Conservation (phyloP, 1,140 invertebrate genomes). For the Macrobrachium nipponense region DNA sequence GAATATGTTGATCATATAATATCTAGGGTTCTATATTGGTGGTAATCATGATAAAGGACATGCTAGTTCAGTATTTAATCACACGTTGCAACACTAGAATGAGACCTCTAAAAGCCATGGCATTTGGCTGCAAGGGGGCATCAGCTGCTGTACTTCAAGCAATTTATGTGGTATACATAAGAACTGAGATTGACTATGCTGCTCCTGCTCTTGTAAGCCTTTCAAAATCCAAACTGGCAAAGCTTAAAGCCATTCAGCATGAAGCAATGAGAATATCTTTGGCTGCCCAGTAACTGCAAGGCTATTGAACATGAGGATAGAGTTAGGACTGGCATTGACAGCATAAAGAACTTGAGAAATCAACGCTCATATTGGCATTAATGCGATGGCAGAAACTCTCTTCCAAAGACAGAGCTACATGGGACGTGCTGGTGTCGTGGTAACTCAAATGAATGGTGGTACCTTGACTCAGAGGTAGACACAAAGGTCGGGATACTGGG, state of each 20-base stretch:
- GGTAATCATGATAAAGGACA: not conserved
- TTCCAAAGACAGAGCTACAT: too few species aligned
- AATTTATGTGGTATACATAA: not conserved
- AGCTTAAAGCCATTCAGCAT: not conserved
- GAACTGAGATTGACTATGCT: not conserved
- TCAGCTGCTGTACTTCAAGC: not conserved
- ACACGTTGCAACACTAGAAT: not conserved
- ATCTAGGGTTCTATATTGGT: conserved; percentile 1
- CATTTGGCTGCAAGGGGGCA: not conserved
- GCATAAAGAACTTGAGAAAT: too few species aligned
- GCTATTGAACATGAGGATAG: not conserved
- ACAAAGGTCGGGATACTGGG: too few species aligned
- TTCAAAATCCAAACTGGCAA: not conserved
- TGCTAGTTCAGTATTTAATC: not conserved
- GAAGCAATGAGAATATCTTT: not conserved
- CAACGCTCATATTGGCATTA: too few species aligned
- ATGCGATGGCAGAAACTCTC: too few species aligned
- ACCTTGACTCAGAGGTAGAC: too few species aligned
- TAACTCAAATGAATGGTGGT: too few species aligned
- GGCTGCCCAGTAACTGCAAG: not conserved
- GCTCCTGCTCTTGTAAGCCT: conserved; percentile 4
- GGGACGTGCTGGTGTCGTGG: too few species aligned
- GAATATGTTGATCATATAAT: not conserved
- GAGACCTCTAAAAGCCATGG: not conserved
- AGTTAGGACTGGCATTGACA: not conserved